Evolutionary conservation across 1,140 invertebrate species (phyloP).

Genomic region (Hetaerina americana): DNA sequence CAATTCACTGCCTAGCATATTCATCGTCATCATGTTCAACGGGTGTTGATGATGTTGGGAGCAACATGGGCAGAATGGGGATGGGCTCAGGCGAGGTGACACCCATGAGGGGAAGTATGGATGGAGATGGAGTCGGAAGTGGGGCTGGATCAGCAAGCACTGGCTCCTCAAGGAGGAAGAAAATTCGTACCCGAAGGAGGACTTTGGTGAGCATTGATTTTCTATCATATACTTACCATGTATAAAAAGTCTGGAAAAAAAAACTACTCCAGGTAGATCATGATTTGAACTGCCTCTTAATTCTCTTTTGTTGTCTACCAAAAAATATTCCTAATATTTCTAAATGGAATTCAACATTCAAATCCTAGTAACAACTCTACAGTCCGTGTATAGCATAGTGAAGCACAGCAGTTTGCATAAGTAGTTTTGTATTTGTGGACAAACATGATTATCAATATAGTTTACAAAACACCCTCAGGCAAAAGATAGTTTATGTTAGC

Average conservation of each 20-base stretch:
- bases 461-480: too few relatives aligned
- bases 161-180: constrained; percentile 45
- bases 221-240: background rate
- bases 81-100: background rate
- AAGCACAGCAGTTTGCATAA: too few relatives aligned
- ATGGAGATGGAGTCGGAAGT: background rate
- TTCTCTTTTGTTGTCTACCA: too few relatives aligned
- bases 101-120: background rate
- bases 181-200: constrained; percentile 49
- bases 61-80: background rate
- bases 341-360: too few relatives aligned
- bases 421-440: too few relatives aligned
- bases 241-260: constrained; percentile 5
- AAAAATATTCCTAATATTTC: too few relatives aligned
- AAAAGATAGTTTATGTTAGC: too few relatives aligned
- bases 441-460: too few relatives aligned
- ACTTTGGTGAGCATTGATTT: constrained; percentile 29
- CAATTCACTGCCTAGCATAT: background rate
- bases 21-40: background rate
- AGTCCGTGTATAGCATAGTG: too few relatives aligned
- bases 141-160: constrained; percentile 18
- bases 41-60: background rate
- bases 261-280: background rate
- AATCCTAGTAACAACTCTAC: too few relatives aligned
- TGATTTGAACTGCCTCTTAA: background rate